Percentiles rank a stretch among this genome's conserved stretches.
phyloP scores from a whole-genome alignment of 1,140 invertebrate species.

The Micrasema minimum region DNA sequence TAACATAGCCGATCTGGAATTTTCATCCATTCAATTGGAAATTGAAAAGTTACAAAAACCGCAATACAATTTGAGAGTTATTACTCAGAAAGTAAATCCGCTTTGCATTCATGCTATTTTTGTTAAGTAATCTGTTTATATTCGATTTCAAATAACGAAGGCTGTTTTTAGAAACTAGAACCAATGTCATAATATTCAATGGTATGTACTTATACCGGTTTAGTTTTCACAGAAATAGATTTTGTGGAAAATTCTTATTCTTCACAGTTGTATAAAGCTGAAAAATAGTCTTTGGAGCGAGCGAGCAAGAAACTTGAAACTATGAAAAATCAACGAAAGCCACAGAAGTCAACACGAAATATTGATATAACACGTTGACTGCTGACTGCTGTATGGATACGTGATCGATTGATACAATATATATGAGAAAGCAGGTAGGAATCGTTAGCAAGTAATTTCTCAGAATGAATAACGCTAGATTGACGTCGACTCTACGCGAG shows the following conservation, averaged over 20 bases:
- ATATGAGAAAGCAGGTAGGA: neutral
- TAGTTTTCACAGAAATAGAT: neutral
- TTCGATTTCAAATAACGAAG: slow-evolving; percentile 16
- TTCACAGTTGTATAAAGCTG: neutral
- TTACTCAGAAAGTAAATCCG: neutral
- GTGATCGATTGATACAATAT: neutral
- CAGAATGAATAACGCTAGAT: no score
- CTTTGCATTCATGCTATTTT: neutral
- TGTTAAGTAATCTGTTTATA: slow-evolving; percentile 1
- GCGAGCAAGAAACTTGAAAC: no score
- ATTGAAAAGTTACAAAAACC: neutral
- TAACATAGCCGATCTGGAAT: neutral
- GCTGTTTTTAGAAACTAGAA: slow-evolving; percentile 1
- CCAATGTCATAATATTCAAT: slow-evolving; percentile 3
- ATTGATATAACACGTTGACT: slow-evolving; percentile 1
- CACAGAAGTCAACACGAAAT: neutral
- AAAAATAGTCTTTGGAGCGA: no score
- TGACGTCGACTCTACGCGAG: no score
- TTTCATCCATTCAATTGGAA: neutral
- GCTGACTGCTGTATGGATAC: slow-evolving; percentile 9
- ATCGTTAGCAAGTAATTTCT: no score
- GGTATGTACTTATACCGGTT: neutral
- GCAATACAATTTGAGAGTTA: neutral
- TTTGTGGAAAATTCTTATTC: neutral
- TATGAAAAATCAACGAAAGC: neutral